Evolutionary conservation across 2,797 vertebrate genomes (phyloP).

Genomic region (Parambassis ranga): DNA sequence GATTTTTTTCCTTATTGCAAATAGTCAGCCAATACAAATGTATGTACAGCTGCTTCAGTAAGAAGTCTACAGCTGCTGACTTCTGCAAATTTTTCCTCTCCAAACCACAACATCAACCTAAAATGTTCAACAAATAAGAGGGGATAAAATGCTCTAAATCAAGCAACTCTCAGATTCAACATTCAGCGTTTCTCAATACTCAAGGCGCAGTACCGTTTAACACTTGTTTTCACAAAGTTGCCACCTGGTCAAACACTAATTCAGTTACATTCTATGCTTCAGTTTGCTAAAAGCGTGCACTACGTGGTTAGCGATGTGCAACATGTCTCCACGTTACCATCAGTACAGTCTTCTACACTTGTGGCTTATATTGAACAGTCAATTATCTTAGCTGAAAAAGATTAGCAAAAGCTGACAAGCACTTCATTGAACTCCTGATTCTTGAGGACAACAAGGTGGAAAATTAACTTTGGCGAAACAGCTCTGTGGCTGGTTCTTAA

Average conservation of each 20-base stretch:
- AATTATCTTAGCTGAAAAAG: slow-evolving; percentile 10
- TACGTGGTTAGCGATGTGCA: slow-evolving; percentile 27
- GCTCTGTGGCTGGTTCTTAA: too few species aligned
- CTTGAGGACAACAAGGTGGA: slow-evolving; percentile 23
- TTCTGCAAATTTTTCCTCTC: not conserved
- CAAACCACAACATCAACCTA: not conserved
- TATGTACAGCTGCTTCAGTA: too few species aligned
- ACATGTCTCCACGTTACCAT: slow-evolving; percentile 20
- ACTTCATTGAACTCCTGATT: not conserved
- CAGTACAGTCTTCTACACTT: not conserved
- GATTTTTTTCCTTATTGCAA: not conserved
- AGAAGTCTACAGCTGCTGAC: not conserved
- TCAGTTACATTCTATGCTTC: slow-evolving; percentile 52
- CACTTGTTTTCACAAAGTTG: slow-evolving; percentile 9
- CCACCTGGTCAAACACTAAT: slow-evolving; percentile 15
- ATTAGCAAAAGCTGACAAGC: not conserved
- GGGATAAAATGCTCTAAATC: slow-evolving; percentile 16
- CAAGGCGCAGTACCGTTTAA: slow-evolving; percentile 27
- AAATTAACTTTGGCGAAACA: slow-evolving; percentile 17
- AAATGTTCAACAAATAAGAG: not conserved
- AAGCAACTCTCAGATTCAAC: slow-evolving; percentile 7
- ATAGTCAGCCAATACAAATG: not conserved
- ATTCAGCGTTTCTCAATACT: slow-evolving; percentile 11
- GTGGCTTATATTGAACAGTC: slow-evolving; percentile 5
- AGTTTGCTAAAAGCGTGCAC: slow-evolving; percentile 28